Base-by-base conservation (phyloP, 2,113 vertebrate species). In the Python bivittatus region DNA sequence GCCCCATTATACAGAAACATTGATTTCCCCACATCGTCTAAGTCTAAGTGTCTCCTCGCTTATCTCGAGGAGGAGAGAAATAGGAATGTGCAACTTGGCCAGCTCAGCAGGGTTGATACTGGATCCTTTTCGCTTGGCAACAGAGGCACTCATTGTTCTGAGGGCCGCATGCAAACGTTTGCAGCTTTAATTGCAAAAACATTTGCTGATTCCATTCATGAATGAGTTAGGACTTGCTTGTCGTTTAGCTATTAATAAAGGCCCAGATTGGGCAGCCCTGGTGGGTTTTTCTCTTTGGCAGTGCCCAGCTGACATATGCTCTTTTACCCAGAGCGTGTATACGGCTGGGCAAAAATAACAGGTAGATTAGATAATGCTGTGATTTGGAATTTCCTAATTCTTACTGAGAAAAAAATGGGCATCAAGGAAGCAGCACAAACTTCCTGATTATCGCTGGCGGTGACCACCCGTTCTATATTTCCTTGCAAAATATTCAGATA, bases 141-240 rank as follows among this genome's bases (percentile, higher is more conserved):
- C 97, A 98, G 97, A 98, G 96, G 95, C 95, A 89, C 23, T 96
- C 95, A 97, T 98, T 98, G 98, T 98, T 97, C 93, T 5, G 84
- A 93, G 96, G 95, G 91, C 91, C 96, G 97, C 93, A 52, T 95
- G 52, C 94, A 95, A 97, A 96, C 95, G 96, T 97, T 96, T 94
- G 96, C 97, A 95, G 96, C 95, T 98, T 98, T 98, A 95, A 96
- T 96, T 95, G 95, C 96, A 94, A 97, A 97, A 96, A 96, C 96
- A 97, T 97, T 98, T 97, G 96, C 92, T 95, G 95, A 92, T 97
- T 97, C 95, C 91, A 56, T 94, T 97, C 94, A 96, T 95, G 95
- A 96, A 96, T 96, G 90, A 48, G 54, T 84, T 90, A 95, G 95
- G 86, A 79, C 48, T 95, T 94, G 92, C 94, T 96, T 96, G 94